These are phyloP conservation scores for Drosophila pseudoananassae DNA, from an alignment of 1,140 invertebrate genomes.

Conservation along the genomic window DNA sequence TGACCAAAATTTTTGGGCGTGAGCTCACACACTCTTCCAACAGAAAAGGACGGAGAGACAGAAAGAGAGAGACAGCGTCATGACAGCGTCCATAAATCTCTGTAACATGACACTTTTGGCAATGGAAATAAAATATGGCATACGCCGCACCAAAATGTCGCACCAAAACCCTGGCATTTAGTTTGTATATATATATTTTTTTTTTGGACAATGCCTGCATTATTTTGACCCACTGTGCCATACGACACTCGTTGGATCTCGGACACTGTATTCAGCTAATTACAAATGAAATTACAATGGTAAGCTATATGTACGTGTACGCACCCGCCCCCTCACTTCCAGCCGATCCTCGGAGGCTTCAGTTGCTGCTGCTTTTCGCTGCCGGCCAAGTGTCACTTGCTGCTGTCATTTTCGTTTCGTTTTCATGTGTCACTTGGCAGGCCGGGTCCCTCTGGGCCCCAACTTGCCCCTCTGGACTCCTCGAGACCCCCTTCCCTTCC, in stretches of 20 bases:
- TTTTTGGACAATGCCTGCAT: slow-evolving; percentile 48
- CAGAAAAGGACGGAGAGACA: slow-evolving; percentile 7
- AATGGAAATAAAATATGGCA: slow-evolving; percentile 84
- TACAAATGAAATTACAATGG: slow-evolving; percentile 79
- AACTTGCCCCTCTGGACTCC: neutral
- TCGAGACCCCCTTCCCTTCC: neutral
- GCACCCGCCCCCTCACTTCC: neutral
- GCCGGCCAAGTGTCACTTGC: slow-evolving; percentile 75
- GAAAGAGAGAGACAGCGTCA: slow-evolving; percentile 25
- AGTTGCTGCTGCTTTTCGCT: slow-evolving; percentile 40
- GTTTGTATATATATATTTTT: slow-evolving; percentile 3
- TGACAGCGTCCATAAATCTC: slow-evolving; percentile 83
- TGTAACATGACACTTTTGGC: slow-evolving; percentile 84
- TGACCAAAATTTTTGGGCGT: slow-evolving; percentile 80
- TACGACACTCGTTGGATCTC: slow-evolving; percentile 43
- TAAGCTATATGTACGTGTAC: slow-evolving; percentile 14
- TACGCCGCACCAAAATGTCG: slow-evolving; percentile 78
- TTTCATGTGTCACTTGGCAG: slow-evolving; percentile 80
- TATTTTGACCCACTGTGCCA: slow-evolving; percentile 67
- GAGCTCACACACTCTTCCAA: slow-evolving; percentile 39
- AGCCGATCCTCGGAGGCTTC: slow-evolving; percentile 13
- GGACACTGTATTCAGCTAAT: slow-evolving; percentile 76
- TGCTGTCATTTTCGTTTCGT: slow-evolving; percentile 80
- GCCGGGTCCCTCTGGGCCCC: slow-evolving; percentile 1
- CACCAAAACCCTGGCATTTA: slow-evolving; percentile 48